Evolutionary conservation across 2,888 invertebrate genomes (phyloP).

Genomic region (Cerceris rybyensis): DNA sequence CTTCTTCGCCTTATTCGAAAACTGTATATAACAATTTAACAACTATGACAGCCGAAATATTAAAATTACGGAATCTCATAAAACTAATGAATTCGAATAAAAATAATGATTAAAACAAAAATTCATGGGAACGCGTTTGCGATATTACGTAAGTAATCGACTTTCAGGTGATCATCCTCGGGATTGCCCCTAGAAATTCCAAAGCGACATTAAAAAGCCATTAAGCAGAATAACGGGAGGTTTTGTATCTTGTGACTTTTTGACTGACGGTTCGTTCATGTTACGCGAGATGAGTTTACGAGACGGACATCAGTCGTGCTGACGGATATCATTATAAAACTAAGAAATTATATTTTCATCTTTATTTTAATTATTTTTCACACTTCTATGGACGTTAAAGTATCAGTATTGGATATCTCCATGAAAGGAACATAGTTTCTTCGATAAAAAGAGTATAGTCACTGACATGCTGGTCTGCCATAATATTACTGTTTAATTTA

Average conservation of each 20-base stretch:
- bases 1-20: no score
- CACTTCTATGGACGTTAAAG: no score
- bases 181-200: slow-evolving; percentile 43
- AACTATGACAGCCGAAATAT: no score
- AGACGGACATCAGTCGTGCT: slow-evolving; percentile 26
- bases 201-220: slow-evolving; percentile 68
- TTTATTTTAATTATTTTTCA: neutral
- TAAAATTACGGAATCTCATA: no score
- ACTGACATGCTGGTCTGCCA: no score
- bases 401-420: no score
- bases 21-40: no score
- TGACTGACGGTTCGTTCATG: slow-evolving; percentile 26
- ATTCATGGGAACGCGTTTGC: slow-evolving; percentile 23
- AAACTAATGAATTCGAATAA: neutral
- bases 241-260: slow-evolving; percentile 47
- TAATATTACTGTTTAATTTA: no score
- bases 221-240: slow-evolving; percentile 53
- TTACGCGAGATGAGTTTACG: slow-evolving; percentile 8
- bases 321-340: neutral
- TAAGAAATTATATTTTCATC: neutral
- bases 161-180: slow-evolving; percentile 29
- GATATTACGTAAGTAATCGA: slow-evolving; percentile 52
- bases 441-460: no score
- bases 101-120: slow-evolving; percentile 11
- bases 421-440: no score